Evolutionary conservation across 2,888 invertebrate genomes (phyloP).

Genomic region (Bedellia somnulentella): DNA sequence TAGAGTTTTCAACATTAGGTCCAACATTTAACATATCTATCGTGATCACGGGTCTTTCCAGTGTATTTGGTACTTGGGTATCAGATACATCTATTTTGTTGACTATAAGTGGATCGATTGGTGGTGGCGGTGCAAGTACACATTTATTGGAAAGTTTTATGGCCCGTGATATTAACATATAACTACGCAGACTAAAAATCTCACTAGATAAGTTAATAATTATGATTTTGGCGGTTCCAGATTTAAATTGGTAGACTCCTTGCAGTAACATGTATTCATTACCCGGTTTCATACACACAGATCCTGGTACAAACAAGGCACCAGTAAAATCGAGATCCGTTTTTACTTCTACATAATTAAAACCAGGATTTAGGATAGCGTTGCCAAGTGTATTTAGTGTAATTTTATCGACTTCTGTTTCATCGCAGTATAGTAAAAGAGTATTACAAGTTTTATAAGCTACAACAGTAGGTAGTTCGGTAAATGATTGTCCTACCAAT

Average conservation of each 20-base stretch:
- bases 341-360: neutral
- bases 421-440: conserved; percentile 1
- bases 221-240: too few species aligned
- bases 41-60: neutral
- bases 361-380: neutral
- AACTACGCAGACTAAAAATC: too few species aligned
- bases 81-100: neutral
- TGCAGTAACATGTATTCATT: neutral
- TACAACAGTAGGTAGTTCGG: conserved; percentile 5
- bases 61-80: too few species aligned
- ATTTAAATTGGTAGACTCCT: neutral
- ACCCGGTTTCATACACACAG: neutral
- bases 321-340: neutral
- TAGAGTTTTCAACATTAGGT: neutral
- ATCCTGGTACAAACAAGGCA: neutral
- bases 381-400: too few species aligned
- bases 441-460: conserved; percentile 4
- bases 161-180: neutral
- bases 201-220: too few species aligned
- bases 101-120: neutral
- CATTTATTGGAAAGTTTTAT: neutral
- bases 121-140: neutral
- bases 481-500: conserved; percentile 5
- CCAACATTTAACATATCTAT: conserved; percentile 2
- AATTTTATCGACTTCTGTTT: too few species aligned